Evolutionary conservation across 2,888 invertebrate genomes (phyloP), one percentile per base, ranked within the genome.

Genomic region (Dynastes grantii): DNA sequence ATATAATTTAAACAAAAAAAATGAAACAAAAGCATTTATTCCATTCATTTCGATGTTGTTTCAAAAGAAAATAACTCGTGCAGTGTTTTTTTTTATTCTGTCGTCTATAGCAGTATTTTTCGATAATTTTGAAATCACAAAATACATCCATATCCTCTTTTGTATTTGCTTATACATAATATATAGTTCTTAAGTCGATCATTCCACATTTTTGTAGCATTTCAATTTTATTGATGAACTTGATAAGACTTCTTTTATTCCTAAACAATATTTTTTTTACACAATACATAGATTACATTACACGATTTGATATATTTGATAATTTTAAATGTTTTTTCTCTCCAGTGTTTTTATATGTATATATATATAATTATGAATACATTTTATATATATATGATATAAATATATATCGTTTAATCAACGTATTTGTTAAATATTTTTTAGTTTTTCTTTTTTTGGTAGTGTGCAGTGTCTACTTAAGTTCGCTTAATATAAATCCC

Each of bases 381-480:
- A 79, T 78, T 65, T 79, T 80, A 77, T 73, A 78, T 80, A 80
- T 61, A 64, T 37, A 75, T 27, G 29, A 58, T 61, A 53, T 78
- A 79, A 55, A 76, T 80, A 78, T 82, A 83, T 86, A 86, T 83
- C 81, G 83, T 84, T 78, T 83, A 83, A 87, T 87, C 85, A 85
- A 87, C 87, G 87, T 88, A 88, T 88, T 88, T 89, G 88, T 89
- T 89, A 89, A 88, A 87, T 89, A 88, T 86, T 89, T 88, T 85
- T 88, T 88, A 88, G 86, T 88, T 84, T 64, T 79, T 61, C 70
- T 49, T 53, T 80, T 81, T 81, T 83, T 82, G 79, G 81, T 84
- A 84, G 82, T 85, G 84, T 84, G 86, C 85, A 86, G 85, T 83
- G 85, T 86, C 82, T 85, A 87, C 86, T 87, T 88, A 88, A 88